These are phyloP conservation scores for Paedocypris sp. DNA, from an alignment of 2,113 vertebrate species.

Conservation along the genomic window DNA sequence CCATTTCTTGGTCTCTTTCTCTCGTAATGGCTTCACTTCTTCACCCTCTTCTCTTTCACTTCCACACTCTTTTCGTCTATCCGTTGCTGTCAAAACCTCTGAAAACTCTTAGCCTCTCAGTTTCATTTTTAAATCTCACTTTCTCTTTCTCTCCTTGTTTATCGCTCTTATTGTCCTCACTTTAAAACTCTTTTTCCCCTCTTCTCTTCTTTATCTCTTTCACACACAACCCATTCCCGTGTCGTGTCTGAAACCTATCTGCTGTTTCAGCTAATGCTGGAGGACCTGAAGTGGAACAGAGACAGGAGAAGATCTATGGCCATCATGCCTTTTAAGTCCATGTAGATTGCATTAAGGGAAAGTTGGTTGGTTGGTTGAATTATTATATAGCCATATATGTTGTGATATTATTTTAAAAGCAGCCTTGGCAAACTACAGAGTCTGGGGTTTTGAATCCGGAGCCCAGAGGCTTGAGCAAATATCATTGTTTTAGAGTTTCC, in stretches of 20 bases:
- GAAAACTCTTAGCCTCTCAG: too few species aligned
- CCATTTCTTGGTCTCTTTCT: too few species aligned
- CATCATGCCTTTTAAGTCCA: constrained; percentile 1
- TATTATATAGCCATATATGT: too few species aligned
- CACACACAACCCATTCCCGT: background rate
- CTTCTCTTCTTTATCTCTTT: background rate
- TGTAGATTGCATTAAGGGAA: constrained; percentile 15
- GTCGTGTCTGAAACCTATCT: constrained; percentile 29
- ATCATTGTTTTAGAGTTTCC: constrained; percentile 22
- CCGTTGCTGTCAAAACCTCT: too few species aligned
- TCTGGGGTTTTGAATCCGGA: background rate
- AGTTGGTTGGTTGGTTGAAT: background rate
- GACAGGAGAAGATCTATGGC: constrained; percentile 11
- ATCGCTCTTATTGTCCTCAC: too few species aligned
- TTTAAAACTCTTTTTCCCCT: too few species aligned
- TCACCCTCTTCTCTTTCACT: too few species aligned
- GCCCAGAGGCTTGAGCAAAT: constrained; percentile 2
- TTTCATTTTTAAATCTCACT: too few species aligned
- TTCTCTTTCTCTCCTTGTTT: too few species aligned
- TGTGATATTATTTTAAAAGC: too few species aligned
- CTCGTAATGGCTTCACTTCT: too few species aligned
- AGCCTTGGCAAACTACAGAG: background rate
- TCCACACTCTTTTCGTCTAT: too few species aligned
- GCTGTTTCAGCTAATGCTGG: constrained; percentile 16
- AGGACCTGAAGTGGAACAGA: background rate